A percentile compares a stretch with the other conserved stretches of the same genome.
Evolutionary conservation across 2,888 invertebrate genomes (phyloP).

Genomic region (Ophioninae sp.): DNA sequence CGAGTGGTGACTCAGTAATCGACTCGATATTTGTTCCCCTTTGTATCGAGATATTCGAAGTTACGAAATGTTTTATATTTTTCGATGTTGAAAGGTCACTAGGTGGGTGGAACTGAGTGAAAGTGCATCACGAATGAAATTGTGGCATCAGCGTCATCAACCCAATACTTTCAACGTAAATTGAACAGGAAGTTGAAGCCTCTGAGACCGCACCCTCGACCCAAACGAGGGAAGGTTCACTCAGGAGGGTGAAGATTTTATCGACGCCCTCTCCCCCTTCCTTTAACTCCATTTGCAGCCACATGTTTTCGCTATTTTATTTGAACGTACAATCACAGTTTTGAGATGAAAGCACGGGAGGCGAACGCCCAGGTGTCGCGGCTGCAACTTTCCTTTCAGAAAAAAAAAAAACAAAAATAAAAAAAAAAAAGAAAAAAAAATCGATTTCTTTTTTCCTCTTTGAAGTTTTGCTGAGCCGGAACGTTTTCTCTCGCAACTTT

Average conservation of each 20-base stretch:
- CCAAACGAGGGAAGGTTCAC: background rate
- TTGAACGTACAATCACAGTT: slow-evolving; percentile 1
- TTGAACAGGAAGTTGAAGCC: background rate
- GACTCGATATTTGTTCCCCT: background rate
- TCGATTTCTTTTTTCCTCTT: slow-evolving; percentile 31
- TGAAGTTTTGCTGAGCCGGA: slow-evolving; percentile 37
- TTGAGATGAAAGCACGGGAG: slow-evolving; percentile 14
- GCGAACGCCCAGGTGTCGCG: slow-evolving; percentile 15
- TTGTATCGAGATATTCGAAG: background rate
- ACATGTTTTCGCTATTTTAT: slow-evolving; percentile 3
- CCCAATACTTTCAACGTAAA: slow-evolving; percentile 8
- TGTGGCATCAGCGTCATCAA: background rate
- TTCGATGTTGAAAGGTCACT: slow-evolving; percentile 1
- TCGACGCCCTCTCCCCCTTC: background rate
- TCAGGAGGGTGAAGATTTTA: background rate
- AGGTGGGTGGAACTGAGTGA: slow-evolving; percentile 31
- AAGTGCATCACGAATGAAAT: slow-evolving; percentile 29
- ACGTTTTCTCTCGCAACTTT: slow-evolving; percentile 36
- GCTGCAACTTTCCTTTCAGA: slow-evolving; percentile 46
- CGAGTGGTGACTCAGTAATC: background rate
- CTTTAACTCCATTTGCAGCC: background rate
- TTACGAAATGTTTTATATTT: slow-evolving; percentile 7
- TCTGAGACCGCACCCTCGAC: slow-evolving; percentile 35
- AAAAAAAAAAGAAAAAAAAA: background rate
- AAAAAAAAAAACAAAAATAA: slow-evolving; percentile 18